These are phyloP conservation scores for Marmota monax DNA, from an alignment of 2,113 vertebrate genomes.

Conservation along the genomic window DNA sequence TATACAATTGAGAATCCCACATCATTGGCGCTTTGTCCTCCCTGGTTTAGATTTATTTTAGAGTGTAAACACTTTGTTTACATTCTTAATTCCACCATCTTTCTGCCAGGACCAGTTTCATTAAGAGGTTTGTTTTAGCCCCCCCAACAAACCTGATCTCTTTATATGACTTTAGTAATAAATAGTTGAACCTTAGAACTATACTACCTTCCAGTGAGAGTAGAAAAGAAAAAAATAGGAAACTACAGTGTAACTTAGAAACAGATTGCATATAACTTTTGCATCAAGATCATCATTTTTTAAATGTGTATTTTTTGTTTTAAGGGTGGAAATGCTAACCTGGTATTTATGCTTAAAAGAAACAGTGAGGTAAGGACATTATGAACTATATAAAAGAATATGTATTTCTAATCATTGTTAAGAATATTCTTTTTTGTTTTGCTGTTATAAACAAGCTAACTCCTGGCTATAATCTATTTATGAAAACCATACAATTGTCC, in stretches of 20 bases:
- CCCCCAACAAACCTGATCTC: background rate
- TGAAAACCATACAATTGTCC: background rate
- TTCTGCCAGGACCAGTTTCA: background rate
- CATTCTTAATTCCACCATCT: rapidly evolving
- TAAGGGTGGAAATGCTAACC: constrained; percentile 94
- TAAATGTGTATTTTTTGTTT: constrained; percentile 73
- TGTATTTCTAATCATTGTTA: background rate
- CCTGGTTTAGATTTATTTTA: background rate
- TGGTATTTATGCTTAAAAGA: constrained; percentile 94
- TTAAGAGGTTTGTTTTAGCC: background rate
- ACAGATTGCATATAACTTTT: constrained; percentile 35
- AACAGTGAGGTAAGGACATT: constrained; percentile 95
- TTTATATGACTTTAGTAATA: background rate
- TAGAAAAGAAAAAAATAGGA: background rate
- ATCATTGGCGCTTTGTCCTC: rapidly evolving
- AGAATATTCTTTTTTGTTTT: background rate
- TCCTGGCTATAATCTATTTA: background rate
- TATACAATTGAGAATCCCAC: rapidly evolving
- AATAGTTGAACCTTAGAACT: background rate
- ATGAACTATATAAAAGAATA: background rate
- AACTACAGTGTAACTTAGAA: constrained; percentile 40
- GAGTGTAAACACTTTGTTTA: background rate
- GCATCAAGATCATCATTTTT: constrained; percentile 42
- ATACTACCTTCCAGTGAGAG: background rate
- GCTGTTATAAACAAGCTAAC: background rate